Evolutionary conservation across 2,888 invertebrate genomes (phyloP).

Genomic region (Drosophila austrosaltans): DNA sequence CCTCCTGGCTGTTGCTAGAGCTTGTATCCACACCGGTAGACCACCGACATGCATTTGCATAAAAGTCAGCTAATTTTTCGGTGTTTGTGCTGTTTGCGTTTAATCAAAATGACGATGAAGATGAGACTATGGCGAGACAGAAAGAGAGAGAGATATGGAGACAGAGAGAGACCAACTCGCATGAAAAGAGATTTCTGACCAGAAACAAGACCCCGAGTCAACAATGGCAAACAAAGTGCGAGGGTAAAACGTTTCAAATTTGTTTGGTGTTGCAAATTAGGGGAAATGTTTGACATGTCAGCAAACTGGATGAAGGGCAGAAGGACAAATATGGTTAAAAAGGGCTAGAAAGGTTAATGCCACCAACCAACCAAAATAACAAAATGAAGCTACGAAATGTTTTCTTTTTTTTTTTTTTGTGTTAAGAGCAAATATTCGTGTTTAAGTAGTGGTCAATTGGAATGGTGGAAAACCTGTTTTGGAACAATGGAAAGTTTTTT

Average conservation of each 20-base stretch:
- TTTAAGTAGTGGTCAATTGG: too few species aligned
- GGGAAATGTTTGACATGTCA: conserved; percentile 12
- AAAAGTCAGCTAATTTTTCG: conserved; percentile 74
- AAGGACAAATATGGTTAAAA: not conserved
- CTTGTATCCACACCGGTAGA: not conserved
- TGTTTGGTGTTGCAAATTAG: conserved; percentile 14
- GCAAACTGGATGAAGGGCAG: conserved; percentile 3
- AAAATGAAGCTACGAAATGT: not conserved
- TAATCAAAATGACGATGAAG: conserved; percentile 72
- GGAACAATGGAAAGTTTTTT: not conserved
- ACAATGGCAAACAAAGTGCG: conserved; percentile 1
- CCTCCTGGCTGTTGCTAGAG: not conserved
- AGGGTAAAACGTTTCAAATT: conserved; percentile 6
- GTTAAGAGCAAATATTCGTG: too few species aligned
- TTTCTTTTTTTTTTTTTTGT: too few species aligned
- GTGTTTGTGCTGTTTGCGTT: conserved; percentile 68
- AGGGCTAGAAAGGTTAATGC: conserved; percentile 1
- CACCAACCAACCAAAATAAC: not conserved
- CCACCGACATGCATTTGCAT: conserved; percentile 72
- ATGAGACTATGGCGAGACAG: conserved; percentile 28
- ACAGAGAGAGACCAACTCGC: not conserved
- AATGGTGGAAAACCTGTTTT: not conserved
- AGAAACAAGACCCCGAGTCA: conserved; percentile 1
- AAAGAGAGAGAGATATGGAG: not conserved
- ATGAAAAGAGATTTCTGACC: conserved; percentile 9